Percentiles rank a stretch among this genome's conserved stretches.
These are phyloP conservation scores for Gymnorhina tibicen DNA, from an alignment of 2,113 vertebrate genomes.

Conservation along the genomic window DNA sequence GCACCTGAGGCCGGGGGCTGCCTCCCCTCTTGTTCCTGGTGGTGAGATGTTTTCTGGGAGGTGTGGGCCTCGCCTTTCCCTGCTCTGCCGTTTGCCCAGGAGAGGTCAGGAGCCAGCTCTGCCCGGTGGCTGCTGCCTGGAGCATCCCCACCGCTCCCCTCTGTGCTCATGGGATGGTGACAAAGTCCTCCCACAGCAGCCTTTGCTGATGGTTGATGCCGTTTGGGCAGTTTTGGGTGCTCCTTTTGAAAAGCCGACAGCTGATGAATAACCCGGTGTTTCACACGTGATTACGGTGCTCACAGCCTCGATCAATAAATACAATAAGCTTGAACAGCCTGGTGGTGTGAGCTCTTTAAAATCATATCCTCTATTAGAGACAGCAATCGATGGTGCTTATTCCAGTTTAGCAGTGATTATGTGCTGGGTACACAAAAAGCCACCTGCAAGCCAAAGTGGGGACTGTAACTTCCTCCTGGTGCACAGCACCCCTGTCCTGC, in stretches of 20 bases:
- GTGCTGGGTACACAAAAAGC: not conserved
- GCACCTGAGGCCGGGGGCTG: not conserved
- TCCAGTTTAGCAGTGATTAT: slow-evolving; percentile 17
- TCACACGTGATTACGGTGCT: not conserved
- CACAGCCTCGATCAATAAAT: not conserved
- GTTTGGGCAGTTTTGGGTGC: not conserved
- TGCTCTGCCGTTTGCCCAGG: not conserved
- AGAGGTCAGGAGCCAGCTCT: not conserved
- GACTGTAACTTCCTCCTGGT: not conserved
- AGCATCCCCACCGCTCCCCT: not conserved
- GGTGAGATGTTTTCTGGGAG: not conserved
- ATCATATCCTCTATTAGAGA: not conserved
- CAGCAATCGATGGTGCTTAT: not conserved
- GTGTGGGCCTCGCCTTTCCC: accelerated
- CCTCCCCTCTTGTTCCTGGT: not conserved
- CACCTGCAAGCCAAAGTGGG: not conserved
- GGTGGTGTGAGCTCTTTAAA: slow-evolving; percentile 17
- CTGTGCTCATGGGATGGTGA: not conserved
- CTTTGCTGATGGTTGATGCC: accelerated
- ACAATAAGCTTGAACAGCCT: not conserved
- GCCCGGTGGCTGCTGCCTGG: not conserved
- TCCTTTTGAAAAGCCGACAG: not conserved
- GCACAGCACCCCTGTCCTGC: not conserved
- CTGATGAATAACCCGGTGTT: not conserved
- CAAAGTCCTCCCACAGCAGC: not conserved